Evolutionary conservation across 1,140 invertebrate species (phyloP), one percentile per base, ranked within the genome.

Genomic region (Eriocheir sinensis): DNA sequence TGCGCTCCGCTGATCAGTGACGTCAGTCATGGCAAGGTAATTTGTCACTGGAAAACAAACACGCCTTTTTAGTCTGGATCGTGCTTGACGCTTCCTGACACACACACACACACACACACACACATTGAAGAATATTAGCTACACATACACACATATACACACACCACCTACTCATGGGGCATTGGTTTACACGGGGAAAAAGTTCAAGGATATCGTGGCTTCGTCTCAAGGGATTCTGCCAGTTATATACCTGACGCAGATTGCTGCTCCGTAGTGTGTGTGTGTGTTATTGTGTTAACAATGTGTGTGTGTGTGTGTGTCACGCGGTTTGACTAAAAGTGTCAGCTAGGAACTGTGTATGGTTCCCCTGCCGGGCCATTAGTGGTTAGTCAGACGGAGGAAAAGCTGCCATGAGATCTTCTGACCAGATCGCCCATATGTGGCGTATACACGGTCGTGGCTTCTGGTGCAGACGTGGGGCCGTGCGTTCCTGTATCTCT

Each of bases 231-330:
- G 48, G 21, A n/a, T n/a, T 17, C 38, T 89, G 44, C 44, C 30
- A 34, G 15, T 89, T 38, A 30, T 3, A 21, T 89, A 44, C 15
- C 48, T 60, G 21, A 30, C 32, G 4, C 44, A 6, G 44, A 6
- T 48, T 34, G 34, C 2, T n/a, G 48, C 21, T 27, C 17, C 1
- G 0, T n/a, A n/a, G n/a, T 1, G 0, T 89, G 32, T 91, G 44
- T 91, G 32, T 30, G 89, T 60, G 53, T n/a, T n/a, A n/a, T n/a
- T 72, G 53, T 30, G 53, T n/a, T n/a, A n/a, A n/a, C n/a, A n/a
- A n/a, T 6, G 53, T 60, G 32, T 60, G 53, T 60, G 89, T 21
- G 53, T 91, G 53, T 32, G 89, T 91, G 0, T 80, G 53, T 91
- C 48, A 53, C 9, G 48, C 9, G 89, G 12, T 4, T n/a, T 91